These are phyloP conservation scores for Aporrectodea caliginosa DNA, from an alignment of 1,140 invertebrate species.

Conservation along the genomic window DNA sequence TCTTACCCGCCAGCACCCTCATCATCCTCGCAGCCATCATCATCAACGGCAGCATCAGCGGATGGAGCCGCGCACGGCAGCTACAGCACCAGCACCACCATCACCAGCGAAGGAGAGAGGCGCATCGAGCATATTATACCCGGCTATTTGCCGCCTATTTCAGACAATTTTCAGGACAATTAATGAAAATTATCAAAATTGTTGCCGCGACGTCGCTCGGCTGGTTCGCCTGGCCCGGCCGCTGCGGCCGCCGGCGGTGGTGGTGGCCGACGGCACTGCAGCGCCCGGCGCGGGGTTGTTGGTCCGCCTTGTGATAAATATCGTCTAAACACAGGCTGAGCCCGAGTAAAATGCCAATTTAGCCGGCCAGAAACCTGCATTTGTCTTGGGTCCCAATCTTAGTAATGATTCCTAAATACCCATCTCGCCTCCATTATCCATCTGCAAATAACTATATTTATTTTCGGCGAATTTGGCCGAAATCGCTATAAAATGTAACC, in stretches of 20 bases:
- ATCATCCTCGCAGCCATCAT: too few relatives aligned
- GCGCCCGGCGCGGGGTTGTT: not conserved
- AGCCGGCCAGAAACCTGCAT: not conserved
- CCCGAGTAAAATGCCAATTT: not conserved
- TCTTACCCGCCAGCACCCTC: too few relatives aligned
- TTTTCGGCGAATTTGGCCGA: not conserved
- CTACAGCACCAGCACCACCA: too few relatives aligned
- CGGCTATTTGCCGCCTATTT: not conserved
- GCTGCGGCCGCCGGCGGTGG: too few relatives aligned
- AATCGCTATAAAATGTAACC: not conserved
- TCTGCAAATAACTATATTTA: not conserved
- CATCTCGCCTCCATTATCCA: not conserved
- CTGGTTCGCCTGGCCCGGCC: too few relatives aligned
- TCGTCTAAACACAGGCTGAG: not conserved
- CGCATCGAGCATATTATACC: not conserved
- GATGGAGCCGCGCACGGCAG: too few relatives aligned
- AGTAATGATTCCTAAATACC: conserved; percentile 3
- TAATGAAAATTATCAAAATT: conserved; percentile 1
- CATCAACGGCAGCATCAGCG: too few relatives aligned
- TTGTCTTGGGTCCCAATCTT: conserved; percentile 2
- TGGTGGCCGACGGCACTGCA: too few relatives aligned
- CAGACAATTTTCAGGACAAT: not conserved
- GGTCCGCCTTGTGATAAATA: not conserved
- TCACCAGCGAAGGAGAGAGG: too few relatives aligned
- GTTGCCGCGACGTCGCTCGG: too few relatives aligned